A percentile compares a stretch with the other conserved stretches of the same genome.
phyloP scores from a whole-genome alignment of 2,888 invertebrate genomes.

The Dicycla oo region DNA sequence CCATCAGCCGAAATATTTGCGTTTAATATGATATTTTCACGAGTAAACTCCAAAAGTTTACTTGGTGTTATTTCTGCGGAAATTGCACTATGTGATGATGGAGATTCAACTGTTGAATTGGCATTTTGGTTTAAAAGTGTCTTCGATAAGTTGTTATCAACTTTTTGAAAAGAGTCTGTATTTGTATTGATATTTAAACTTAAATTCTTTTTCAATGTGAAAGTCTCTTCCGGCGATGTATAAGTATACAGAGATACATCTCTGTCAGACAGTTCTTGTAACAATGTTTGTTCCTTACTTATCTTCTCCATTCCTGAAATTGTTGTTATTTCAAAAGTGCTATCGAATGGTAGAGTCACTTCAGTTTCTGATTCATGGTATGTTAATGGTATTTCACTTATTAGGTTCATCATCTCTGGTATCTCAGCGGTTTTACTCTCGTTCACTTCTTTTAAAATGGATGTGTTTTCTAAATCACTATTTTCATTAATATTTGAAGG shows the following conservation, averaged over 20 bases:
- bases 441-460: not conserved
- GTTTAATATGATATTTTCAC: not conserved
- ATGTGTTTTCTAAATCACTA: not conserved
- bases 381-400: not conserved
- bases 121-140: not conserved
- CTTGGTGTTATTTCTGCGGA: not conserved
- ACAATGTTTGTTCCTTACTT: not conserved
- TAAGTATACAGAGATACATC: not conserved
- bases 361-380: not conserved
- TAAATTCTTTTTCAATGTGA: not conserved
- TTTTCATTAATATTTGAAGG: not conserved
- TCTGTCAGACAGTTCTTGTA: not conserved
- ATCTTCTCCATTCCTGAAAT: not conserved
- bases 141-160: not conserved
- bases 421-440: no score
- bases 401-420: not conserved
- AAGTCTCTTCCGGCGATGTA: not conserved
- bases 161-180: not conserved
- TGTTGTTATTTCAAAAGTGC: constrained; percentile 10
- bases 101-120: not conserved
- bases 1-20: not conserved
- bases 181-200: not conserved
- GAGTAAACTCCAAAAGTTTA: not conserved
- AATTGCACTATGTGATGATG: not conserved
- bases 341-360: not conserved